Evolutionary conservation across 2,113 vertebrate genomes (phyloP).

Genomic region (Euleptes europaea): DNA sequence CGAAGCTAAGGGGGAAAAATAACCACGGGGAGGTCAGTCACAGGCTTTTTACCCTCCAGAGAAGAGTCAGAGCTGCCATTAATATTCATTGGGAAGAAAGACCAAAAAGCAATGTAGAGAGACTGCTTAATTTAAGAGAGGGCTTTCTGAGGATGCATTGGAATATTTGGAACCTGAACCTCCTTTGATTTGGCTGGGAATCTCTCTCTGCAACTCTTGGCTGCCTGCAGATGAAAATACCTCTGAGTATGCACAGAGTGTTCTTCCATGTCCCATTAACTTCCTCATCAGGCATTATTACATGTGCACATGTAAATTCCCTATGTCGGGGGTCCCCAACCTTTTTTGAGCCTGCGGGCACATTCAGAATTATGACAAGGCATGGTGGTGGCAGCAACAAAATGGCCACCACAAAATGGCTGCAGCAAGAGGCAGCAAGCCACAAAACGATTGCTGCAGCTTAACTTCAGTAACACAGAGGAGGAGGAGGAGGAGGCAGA

Average conservation of each 20-base stretch:
- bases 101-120: background rate
- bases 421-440: no score
- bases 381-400: no score
- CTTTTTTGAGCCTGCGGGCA: no score
- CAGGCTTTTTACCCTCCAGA: background rate
- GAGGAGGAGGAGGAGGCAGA: no score
- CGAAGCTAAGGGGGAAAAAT: conserved; percentile 59
- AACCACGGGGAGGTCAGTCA: background rate
- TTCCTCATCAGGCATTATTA: no score
- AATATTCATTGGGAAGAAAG: background rate
- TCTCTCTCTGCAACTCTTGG: background rate
- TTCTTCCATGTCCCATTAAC: no score
- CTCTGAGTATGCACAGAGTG: no score
- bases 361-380: no score
- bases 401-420: no score
- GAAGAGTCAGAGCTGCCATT: background rate
- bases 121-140: background rate
- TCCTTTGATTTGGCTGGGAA: background rate
- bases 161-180: background rate
- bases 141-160: background rate
- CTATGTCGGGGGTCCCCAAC: no score
- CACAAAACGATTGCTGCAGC: no score
- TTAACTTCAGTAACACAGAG: no score
- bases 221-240: background rate
- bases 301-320: background rate